Base-by-base conservation (phyloP, 2,888 invertebrate species). In the Punctoribates punctum region DNA sequence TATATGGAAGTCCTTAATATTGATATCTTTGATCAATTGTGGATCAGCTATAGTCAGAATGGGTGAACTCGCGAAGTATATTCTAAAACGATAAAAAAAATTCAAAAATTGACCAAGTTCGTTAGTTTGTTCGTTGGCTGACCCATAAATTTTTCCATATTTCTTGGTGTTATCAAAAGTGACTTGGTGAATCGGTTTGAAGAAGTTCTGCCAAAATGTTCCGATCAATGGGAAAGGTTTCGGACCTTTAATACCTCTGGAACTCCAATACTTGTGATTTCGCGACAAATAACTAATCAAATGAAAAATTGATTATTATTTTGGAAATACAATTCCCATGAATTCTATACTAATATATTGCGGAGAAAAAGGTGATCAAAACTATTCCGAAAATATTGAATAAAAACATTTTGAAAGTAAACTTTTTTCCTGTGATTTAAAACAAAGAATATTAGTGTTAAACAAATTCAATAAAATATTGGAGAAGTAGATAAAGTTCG, bases 1-100 rank as follows among this genome's bases (percentile, higher is more conserved):
- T 72, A 78, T 73, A 25, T 79, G 75, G 67, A 77, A 79, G 57
- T 79, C 77, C 42, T 77, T 78, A 15, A 78, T 75, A 29, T 74
- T 54, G 15, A 79, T 73, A 0, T 46, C 46, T 27, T 75, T 76
- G 1, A 77, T n/a, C n/a, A 79, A 42, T 25, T 78, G 76, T 75
- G 75, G 73, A 34, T 78, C 77, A 15, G 29, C 62, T 5, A 77
- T 51, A 15, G 60, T 62, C 3, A 73, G 73, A 13, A 42, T 42
- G 20, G 77, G 38, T 29, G 8, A 9, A 4, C 8, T 29, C 1
- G 29, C 29, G 25, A 65, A 17, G 25, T 8, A 65, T 65, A 13
- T 27, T 11, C 65, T 65, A 34, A 11, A 65, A 29, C n/a, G n/a
- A n/a, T n/a, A n/a, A n/a, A n/a, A n/a, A n/a, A n/a, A n/a, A 62